These are phyloP conservation scores for Hyposmocoma kahamanoa DNA, from an alignment of 1,140 invertebrate genomes.

Conservation along the genomic window DNA sequence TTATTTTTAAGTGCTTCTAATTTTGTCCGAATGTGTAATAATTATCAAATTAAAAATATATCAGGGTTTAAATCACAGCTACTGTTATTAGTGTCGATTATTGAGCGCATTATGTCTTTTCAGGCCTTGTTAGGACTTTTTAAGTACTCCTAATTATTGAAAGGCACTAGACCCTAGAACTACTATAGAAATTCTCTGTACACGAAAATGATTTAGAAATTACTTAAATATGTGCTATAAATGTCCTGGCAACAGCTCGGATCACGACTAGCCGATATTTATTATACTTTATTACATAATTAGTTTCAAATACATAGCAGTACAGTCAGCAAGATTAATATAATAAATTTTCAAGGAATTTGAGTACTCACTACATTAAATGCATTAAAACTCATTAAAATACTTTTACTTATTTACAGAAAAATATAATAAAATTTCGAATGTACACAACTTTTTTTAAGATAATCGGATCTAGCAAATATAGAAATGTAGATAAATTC, in stretches of 20 bases:
- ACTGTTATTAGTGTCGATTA: constrained; percentile 16
- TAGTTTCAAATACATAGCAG: constrained; percentile 28
- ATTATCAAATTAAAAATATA: neutral
- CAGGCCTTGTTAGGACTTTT: constrained; percentile 19
- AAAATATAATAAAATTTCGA: too few species aligned
- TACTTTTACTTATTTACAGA: constrained; percentile 42
- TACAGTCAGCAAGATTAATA: constrained; percentile 22
- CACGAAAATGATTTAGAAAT: too few species aligned
- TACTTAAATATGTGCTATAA: too few species aligned
- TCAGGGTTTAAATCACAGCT: constrained; percentile 13
- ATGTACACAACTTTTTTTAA: too few species aligned
- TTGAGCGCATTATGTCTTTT: neutral
- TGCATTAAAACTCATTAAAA: constrained; percentile 47
- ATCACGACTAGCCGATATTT: constrained; percentile 51
- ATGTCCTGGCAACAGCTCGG: constrained; percentile 27
- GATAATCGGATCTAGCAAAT: too few species aligned
- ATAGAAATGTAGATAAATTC: too few species aligned
- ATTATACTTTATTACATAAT: constrained; percentile 12
- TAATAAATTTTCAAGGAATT: constrained; percentile 23
- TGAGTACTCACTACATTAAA: constrained; percentile 60
- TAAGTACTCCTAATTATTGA: constrained; percentile 56
- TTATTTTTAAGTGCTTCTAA: too few species aligned
- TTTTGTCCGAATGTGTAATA: constrained; percentile 7
- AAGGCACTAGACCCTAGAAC: constrained; percentile 66
- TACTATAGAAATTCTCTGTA: constrained; percentile 62